phyloP scores from a whole-genome alignment of 2,797 vertebrate species.

The Heteromormyrus szaboi region DNA sequence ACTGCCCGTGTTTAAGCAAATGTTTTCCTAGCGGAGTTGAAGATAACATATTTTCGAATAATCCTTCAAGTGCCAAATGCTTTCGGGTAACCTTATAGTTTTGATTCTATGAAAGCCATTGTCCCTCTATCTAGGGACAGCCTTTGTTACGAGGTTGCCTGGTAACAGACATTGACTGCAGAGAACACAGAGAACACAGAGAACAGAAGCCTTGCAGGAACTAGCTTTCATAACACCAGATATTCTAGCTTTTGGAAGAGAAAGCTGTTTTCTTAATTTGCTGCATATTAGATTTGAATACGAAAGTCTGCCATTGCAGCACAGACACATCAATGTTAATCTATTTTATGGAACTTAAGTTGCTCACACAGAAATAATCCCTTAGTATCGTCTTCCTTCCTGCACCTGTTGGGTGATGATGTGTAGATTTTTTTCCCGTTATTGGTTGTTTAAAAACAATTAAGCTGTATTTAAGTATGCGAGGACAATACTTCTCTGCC shows the following conservation, averaged over 20 bases:
- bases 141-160: constrained; percentile 37
- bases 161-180: constrained; percentile 30
- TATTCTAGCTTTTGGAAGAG: background rate
- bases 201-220: constrained; percentile 25
- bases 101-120: constrained; percentile 11
- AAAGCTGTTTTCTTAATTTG: background rate
- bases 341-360: background rate
- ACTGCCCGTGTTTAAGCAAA: background rate
- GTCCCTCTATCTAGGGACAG: constrained; percentile 5
- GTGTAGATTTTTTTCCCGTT: background rate
- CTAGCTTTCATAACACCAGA: constrained; percentile 29
- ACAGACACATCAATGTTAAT: background rate
- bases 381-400: background rate
- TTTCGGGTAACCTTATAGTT: background rate
- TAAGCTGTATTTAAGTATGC: background rate
- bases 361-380: background rate
- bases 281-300: background rate
- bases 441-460: background rate
- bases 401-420: background rate
- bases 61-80: constrained; percentile 12
- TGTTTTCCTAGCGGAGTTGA: background rate
- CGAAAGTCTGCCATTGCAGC: background rate
- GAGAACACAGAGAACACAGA: constrained; percentile 32
- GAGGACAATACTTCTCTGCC: background rate
- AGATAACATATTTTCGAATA: background rate